Percentiles rank a stretch among this genome's conserved stretches.
These are phyloP conservation scores for Idaea straminata DNA, from an alignment of 2,888 invertebrate genomes.

Conservation along the genomic window DNA sequence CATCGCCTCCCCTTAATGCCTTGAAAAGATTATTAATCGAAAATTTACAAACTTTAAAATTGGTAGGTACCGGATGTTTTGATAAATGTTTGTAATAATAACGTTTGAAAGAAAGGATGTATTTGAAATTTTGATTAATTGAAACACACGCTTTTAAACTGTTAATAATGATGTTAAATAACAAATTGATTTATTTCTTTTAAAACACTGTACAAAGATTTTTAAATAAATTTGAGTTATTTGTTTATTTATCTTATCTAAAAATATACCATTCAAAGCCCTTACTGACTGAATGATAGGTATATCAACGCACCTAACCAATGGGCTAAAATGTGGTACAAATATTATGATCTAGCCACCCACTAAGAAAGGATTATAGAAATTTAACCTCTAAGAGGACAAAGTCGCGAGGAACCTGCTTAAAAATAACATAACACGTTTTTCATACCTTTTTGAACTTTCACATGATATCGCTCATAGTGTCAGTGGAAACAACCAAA, in stretches of 20 bases:
- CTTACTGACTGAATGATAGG: no score
- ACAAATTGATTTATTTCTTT: not conserved
- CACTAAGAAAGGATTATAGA: no score
- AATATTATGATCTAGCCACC: no score
- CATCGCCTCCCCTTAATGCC: constrained; percentile 60
- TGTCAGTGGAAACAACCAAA: constrained; percentile 62
- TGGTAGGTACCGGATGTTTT: constrained; percentile 47
- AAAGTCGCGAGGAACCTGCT: no score
- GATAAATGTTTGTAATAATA: constrained; percentile 39
- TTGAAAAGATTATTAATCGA: constrained; percentile 72
- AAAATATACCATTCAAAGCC: not conserved
- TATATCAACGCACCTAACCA: no score
- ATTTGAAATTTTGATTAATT: constrained; percentile 1
- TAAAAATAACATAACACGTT: no score
- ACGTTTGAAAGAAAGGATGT: constrained; percentile 23
- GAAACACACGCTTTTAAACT: not conserved
- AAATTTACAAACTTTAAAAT: constrained; percentile 58
- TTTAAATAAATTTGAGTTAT: not conserved
- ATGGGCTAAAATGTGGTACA: no score
- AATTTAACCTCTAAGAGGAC: no score
- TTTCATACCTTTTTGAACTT: constrained; percentile 54
- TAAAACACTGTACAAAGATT: not conserved
- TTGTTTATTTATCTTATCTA: no score
- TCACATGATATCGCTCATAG: constrained; percentile 57
- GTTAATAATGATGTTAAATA: not conserved